Evolutionary conservation across 1,140 invertebrate genomes (phyloP), one percentile per base, ranked within the genome.

Genomic region (Drosophila sturtevanti): DNA sequence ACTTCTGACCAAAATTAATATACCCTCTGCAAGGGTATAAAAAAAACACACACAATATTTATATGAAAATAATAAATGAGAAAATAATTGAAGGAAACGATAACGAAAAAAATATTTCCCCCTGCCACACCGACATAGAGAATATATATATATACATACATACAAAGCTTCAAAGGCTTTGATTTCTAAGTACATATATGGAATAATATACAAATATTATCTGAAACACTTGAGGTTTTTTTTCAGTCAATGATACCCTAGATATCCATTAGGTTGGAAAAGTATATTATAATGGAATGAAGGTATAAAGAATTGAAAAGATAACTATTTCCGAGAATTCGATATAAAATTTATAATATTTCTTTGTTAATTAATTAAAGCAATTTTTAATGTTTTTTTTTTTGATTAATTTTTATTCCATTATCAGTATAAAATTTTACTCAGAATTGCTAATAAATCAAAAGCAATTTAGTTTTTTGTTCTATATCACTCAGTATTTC

Each of bases 71-170:
- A 10, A 62, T 31, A 73, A 72, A 76, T 77, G 70, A 62, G 71
- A 74, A 77, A 74, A 74, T 73, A 73, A 68, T 77, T 77, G 68
- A 77, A 64, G 27, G 18, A 34, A 41, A 72, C 41, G 69, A 76
- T 76, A 77, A 72, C 58, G n/a, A 31, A 18, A 27, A 27, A 27
- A 34, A 31, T 37, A 14, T 41, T 3, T 9, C 16, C 41, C 16
- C 9, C 41, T 18, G 34, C 44, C 27, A 6, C 27, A 31, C 27
- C 27, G 3, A 31, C 27, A 31, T 63, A 71, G 58, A 60, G 16
- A 31, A 34, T 55, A 34, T 55, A 11, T 18, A 21, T 11, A 55
- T 14, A 16, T 55, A 31, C 31, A 31, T 34, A 14, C 12, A 22
- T 22, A 22, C 12, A 27, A 71, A 63, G 66, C 72, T 66, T 72